Evolutionary conservation across 2,113 vertebrate genomes (phyloP), one percentile per base, ranked within the genome.

Genomic region (Paracanthobrama guichenoti): DNA sequence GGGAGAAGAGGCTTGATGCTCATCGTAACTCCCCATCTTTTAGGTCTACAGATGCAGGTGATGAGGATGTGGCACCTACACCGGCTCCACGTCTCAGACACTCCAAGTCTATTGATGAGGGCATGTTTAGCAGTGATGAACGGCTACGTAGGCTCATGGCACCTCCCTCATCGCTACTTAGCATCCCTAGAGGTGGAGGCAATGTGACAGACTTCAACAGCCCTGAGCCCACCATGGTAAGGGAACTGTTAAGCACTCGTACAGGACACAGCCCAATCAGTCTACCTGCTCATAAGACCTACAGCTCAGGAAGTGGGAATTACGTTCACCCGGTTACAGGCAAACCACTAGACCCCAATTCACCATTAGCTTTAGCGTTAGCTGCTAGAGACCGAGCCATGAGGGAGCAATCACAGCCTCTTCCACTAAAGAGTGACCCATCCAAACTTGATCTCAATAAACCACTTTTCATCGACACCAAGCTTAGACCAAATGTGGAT

Each of bases 391-490:
- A 97, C 88, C 91, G 96, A 88, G 96, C 96, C 90, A 93, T 96
- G 92, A 95, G 96, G 78, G 96, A 96, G 59, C 94, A 95, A 91
- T 93, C 94, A 1, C 95, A 95, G 87, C 90, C 90, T 35, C 84
- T 89, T 81, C 95, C 95, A 53, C 93, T 94, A 73, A 95, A 95
- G 88, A 95, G 92, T 62, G 95, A 96, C 0, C 31, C 90, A 18
- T 92, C 93, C 74, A 97, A 96, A 91, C 93, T 96, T 0, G 96
- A 97, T 91, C 95, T 97, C 87, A 95, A 96, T 91, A 96, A 96
- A 90, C 96, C 96, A 0, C 95, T 97, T 75, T 97, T 96, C 85
- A 96, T 97, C 0, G 96, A 97, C 88, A 97, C 96, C 72, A 97
- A 97, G 92, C 92, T 97, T 90, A 92, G 96, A 89, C 87, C 95